Evolutionary conservation across 2,113 vertebrate species (phyloP).

Genomic region (Onychostoma macrolepis): DNA sequence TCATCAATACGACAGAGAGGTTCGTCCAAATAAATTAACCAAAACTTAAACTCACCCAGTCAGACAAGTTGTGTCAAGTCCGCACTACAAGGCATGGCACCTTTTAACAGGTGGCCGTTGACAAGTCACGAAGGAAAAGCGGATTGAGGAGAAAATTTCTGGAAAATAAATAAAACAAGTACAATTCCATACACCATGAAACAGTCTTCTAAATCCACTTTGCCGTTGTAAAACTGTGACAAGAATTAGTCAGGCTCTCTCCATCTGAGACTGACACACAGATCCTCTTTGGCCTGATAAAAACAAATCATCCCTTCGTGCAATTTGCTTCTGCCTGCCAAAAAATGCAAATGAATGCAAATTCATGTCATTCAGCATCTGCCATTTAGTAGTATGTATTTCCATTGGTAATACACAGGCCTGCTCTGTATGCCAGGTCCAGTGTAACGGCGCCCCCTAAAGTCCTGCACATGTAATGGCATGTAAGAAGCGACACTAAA

Average conservation of each 20-base stretch:
- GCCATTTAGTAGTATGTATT: not conserved
- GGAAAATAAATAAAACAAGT: conserved; percentile 26
- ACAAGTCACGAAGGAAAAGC: not conserved
- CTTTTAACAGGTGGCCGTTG: not conserved
- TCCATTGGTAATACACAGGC: not conserved
- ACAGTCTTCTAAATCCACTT: not conserved
- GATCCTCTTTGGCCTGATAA: conserved; percentile 32
- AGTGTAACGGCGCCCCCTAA: not conserved
- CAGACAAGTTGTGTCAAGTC: not conserved
- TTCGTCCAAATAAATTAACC: conserved; percentile 16
- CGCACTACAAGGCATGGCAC: conserved; percentile 1
- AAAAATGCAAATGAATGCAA: not conserved
- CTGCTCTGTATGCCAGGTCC: not conserved
- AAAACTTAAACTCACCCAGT: not conserved
- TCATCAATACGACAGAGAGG: not conserved
- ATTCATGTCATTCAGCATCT: not conserved
- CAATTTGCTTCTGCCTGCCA: not conserved
- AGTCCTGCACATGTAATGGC: not conserved
- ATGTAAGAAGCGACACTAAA: not conserved
- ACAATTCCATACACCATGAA: not conserved
- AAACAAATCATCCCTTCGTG: not conserved
- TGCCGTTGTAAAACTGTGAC: not conserved
- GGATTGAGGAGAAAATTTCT: not conserved
- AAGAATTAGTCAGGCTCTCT: not conserved
- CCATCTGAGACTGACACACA: not conserved